A percentile compares a stretch with the other conserved stretches of the same genome.
phyloP scores from a whole-genome alignment of 2,113 vertebrate genomes.

The Rallus limicola region DNA sequence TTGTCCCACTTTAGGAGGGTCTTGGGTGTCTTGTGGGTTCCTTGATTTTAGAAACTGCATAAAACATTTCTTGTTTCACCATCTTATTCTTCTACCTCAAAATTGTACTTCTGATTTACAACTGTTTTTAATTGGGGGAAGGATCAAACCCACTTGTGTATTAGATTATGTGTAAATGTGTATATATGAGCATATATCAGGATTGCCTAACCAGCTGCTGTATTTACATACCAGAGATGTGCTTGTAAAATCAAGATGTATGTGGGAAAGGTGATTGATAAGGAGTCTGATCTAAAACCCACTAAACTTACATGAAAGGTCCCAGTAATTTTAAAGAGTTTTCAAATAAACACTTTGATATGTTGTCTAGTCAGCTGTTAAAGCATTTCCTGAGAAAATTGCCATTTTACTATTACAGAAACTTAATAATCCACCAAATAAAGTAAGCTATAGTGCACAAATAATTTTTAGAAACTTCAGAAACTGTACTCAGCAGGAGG shows the following conservation, averaged over 20 bases:
- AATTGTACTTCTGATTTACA: neutral
- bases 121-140: neutral
- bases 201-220: neutral
- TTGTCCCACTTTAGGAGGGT: neutral
- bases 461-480: neutral
- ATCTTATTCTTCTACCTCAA: neutral
- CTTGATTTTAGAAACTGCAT: neutral
- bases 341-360: neutral
- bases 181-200: neutral
- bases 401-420: neutral
- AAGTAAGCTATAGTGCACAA: neutral
- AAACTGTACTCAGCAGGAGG: neutral
- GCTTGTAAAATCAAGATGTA: neutral
- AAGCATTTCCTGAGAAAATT: neutral
- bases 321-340: neutral
- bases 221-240: neutral
- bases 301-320: neutral
- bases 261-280: neutral
- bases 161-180: neutral
- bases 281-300: neutral
- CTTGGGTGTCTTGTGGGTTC: neutral
- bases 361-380: neutral
- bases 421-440: neutral
- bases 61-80: neutral
- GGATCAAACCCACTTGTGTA: neutral